Base-by-base conservation (phyloP, 2,888 invertebrate species). In the Caenorhabditis macrosperma region DNA sequence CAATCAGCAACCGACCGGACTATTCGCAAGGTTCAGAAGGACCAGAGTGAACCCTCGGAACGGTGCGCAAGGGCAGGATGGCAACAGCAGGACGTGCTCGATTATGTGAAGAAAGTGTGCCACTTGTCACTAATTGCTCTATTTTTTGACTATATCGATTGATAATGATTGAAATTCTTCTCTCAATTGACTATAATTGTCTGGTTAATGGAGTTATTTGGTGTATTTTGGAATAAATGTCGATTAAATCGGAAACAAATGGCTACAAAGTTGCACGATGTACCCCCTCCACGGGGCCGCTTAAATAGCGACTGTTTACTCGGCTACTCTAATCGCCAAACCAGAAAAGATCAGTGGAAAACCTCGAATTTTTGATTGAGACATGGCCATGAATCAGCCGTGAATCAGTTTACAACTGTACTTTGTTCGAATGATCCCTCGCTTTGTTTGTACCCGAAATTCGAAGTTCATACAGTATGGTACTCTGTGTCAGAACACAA, bases 271-370 rank as follows among this genome's bases (percentile, higher is more conserved):
- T 33, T 12, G 54, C 28, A 33, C 10, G 55, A 10, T 3, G 20
- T n/a, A 30, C 54, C 54, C n/a, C n/a, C n/a, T n/a, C n/a, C n/a
- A n/a, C n/a, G n/a, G n/a, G n/a, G n/a, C n/a, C 24, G 68, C 46
- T 69, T 69, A 69, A 60, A 69, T 69, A 69, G 59, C 24, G 20
- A 15, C 17, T 54, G 38, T 59, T 41, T 59, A 50, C 46, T 48
- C 48, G 22, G 35, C 46, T 3, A 4, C 44, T 7, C 10, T 12
- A 35, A 33, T n/a, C n/a, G n/a, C n/a, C n/a, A 38, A 33, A 63
- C 35, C n/a, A 12, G n/a, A 17, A 68, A 68, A 69, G 68, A 69
- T 41, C 68, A 69, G 20, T 60, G 2, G 38, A 41, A 69, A 46
- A 69, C 68, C 68, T 55, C 26, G 10, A 0, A 33, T 28, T 30